These are phyloP conservation scores for Bubalus kerabau DNA, from an alignment of 2,113 vertebrate species.

Conservation along the genomic window DNA sequence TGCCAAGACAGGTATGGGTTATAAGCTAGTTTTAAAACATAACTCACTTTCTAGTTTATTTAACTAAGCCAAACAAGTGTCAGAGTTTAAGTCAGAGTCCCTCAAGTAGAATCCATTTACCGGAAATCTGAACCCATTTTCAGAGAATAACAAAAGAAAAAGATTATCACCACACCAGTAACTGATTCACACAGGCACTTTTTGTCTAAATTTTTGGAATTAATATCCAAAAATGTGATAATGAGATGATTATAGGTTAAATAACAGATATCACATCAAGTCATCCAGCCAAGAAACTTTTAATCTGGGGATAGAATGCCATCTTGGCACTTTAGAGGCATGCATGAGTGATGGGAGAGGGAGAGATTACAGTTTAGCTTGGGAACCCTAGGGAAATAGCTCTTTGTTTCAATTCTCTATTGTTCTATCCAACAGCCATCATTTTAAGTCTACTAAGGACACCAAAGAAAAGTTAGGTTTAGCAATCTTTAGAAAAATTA, in stretches of 20 bases:
- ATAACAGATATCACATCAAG: constrained; percentile 52
- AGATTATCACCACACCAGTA: constrained; percentile 63
- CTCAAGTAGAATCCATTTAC: not conserved
- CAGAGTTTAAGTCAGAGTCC: constrained; percentile 1
- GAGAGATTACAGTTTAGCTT: not conserved
- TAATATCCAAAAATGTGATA: constrained; percentile 71
- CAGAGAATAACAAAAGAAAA: constrained; percentile 22
- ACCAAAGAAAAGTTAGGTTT: not conserved
- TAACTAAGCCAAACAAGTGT: not conserved
- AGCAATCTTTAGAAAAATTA: not conserved
- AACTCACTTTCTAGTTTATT: not conserved
- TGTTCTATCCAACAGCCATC: not conserved
- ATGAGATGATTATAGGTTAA: constrained; percentile 43
- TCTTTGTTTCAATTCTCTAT: not conserved
- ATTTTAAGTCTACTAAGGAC: not conserved
- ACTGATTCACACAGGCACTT: constrained; percentile 69
- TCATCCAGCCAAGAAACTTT: constrained; percentile 32
- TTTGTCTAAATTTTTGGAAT: constrained; percentile 77
- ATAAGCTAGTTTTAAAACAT: not conserved
- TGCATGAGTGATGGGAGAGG: not conserved
- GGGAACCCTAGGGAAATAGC: not conserved
- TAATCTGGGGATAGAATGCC: constrained; percentile 22
- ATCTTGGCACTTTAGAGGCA: not conserved
- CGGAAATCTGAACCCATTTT: constrained; percentile 24
- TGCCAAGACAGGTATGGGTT: not conserved